These are phyloP conservation scores for Caradrina kadenii DNA, from an alignment of 2,888 invertebrate genomes.

Conservation along the genomic window DNA sequence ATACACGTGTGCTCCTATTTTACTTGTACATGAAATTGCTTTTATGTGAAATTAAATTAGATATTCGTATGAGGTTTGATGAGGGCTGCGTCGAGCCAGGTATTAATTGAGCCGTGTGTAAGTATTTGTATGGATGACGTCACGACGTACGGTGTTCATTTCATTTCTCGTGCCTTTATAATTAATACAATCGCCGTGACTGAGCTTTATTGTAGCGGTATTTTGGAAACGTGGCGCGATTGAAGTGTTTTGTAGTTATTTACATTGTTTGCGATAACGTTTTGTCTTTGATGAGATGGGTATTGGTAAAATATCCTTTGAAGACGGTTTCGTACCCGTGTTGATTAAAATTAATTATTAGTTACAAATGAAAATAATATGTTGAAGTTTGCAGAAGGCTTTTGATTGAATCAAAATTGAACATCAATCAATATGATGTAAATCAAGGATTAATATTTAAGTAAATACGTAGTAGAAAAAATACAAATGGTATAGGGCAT, in stretches of 20 bases:
- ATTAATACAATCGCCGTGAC: constrained; percentile 48
- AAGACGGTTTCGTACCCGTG: not conserved
- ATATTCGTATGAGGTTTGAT: constrained; percentile 82
- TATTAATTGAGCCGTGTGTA: constrained; percentile 69
- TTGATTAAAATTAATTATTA: not conserved
- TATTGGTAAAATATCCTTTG: not conserved
- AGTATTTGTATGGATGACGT: constrained; percentile 67
- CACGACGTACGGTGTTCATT: constrained; percentile 62
- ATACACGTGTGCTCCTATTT: constrained; percentile 72
- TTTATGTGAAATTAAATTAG: constrained; percentile 85
- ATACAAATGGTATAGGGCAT: too few relatives aligned
- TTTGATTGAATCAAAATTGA: too few relatives aligned
- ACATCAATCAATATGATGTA: too few relatives aligned
- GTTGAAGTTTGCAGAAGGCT: too few relatives aligned
- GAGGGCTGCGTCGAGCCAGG: constrained; percentile 71
- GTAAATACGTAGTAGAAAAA: too few relatives aligned
- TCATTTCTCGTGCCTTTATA: constrained; percentile 57
- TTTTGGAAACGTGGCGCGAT: constrained; percentile 16
- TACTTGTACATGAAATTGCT: constrained; percentile 84
- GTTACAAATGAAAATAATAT: too few relatives aligned
- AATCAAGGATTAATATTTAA: too few relatives aligned
- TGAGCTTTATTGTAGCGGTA: constrained; percentile 39
- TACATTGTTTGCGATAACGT: constrained; percentile 6
- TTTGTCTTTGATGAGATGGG: constrained; percentile 13
- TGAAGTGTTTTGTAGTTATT: constrained; percentile 12